A percentile compares a stretch with the other conserved stretches of the same genome.
Conservation (phyloP, 2,113 vertebrate species). For the Mionectes macconnelli region DNA sequence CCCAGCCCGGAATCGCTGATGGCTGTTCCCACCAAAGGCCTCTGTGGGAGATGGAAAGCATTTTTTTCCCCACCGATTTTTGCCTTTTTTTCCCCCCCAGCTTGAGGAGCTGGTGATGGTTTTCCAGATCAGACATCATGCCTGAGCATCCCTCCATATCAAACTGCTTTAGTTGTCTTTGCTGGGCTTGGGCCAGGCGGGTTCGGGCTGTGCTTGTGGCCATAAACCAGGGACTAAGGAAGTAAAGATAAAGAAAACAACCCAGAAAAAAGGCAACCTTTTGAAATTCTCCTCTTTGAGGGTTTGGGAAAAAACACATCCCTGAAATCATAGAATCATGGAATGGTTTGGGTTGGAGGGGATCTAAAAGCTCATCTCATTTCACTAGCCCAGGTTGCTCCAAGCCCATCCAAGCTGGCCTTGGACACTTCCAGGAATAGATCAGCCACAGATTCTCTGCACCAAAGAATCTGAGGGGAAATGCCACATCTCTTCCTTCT, state of each 20-base stretch:
- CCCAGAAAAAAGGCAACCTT: accelerated
- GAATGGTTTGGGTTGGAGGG: not conserved
- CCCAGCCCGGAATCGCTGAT: not conserved
- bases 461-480: too few species aligned
- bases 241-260: not conserved
- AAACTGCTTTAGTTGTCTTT: not conserved
- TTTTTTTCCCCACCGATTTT: not conserved
- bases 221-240: not conserved
- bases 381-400: not conserved
- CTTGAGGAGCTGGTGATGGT: not conserved
- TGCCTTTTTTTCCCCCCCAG: not conserved
- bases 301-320: not conserved
- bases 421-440: not conserved
- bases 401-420: not conserved
- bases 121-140: accelerated
- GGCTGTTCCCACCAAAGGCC: not conserved
- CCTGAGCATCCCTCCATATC: not conserved
- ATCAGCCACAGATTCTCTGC: not conserved
- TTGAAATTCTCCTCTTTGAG: not conserved
- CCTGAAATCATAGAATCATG: not conserved
- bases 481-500: not conserved
- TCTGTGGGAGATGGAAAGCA: not conserved
- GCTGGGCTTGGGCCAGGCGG: not conserved
- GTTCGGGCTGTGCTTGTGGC: not conserved
- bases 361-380: not conserved